phyloP scores from a whole-genome alignment of 1,140 invertebrate genomes.

The Lanistes nyassanus region DNA sequence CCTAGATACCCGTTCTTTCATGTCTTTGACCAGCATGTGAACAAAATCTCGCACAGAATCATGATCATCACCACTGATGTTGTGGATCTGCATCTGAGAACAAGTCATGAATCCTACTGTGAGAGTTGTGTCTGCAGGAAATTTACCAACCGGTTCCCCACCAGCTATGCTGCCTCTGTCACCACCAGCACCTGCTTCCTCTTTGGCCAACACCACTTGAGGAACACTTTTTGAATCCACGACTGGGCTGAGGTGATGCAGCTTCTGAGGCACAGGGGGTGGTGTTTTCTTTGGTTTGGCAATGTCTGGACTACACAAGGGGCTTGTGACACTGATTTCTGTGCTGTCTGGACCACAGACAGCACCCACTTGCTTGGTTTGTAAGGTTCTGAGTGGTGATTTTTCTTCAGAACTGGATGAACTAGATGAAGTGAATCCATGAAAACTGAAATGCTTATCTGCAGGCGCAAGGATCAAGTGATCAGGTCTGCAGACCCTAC shows the following conservation, averaged over 20 bases:
- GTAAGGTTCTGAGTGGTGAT: slow-evolving; percentile 33
- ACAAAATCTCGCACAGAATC: slow-evolving; percentile 16
- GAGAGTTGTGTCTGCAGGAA: slow-evolving; percentile 16
- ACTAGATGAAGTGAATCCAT: slow-evolving; percentile 50
- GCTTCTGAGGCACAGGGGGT: slow-evolving; percentile 41
- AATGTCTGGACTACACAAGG: not conserved
- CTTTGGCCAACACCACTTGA: slow-evolving; percentile 2
- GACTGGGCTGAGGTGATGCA: slow-evolving; percentile 5
- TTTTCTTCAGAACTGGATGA: slow-evolving; percentile 34
- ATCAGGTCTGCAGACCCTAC: slow-evolving; percentile 37
- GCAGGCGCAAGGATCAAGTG: slow-evolving; percentile 51
- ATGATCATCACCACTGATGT: not conserved
- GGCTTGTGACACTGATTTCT: no score
- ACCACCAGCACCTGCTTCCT: not conserved
- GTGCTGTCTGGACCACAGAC: not conserved
- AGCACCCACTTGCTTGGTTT: slow-evolving; percentile 24
- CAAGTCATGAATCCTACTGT: slow-evolving; percentile 19
- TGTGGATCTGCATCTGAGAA: not conserved
- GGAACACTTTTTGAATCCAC: not conserved
- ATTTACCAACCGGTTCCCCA: not conserved
- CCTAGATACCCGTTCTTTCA: slow-evolving; percentile 17
- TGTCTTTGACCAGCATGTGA: slow-evolving; percentile 15
- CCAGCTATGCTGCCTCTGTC: not conserved
- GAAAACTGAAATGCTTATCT: slow-evolving; percentile 51
- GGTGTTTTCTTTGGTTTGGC: slow-evolving; percentile 41